Percentiles rank a stretch among this genome's conserved stretches.
These are phyloP conservation scores for Cataglyphis rosenhaueri DNA, from an alignment of 2,888 invertebrate species.

Conservation along the genomic window DNA sequence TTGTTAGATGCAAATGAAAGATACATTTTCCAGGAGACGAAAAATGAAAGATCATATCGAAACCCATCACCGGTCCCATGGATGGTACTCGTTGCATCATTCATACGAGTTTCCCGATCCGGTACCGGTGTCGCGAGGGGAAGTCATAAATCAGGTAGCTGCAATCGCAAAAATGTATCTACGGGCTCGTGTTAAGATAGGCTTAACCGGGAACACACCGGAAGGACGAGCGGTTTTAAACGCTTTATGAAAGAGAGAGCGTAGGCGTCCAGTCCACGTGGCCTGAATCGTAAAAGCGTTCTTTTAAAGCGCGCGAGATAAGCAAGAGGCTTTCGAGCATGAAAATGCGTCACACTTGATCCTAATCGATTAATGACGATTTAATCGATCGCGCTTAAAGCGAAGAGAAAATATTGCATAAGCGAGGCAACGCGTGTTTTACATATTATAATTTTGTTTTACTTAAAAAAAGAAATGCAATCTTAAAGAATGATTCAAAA, in stretches of 20 bases:
- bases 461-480: neutral
- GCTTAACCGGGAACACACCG: constrained; percentile 40
- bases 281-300: constrained; percentile 52
- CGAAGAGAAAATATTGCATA: neutral
- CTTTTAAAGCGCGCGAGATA: constrained; percentile 15
- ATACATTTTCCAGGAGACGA: neutral
- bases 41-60: constrained; percentile 35
- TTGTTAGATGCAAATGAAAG: neutral
- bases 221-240: constrained; percentile 61
- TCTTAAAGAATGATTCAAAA: neutral
- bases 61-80: neutral
- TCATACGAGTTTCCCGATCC: neutral
- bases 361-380: constrained; percentile 22
- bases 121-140: constrained; percentile 34
- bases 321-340: constrained; percentile 28
- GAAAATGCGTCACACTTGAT: constrained; percentile 42
- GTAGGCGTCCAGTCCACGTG: constrained; percentile 59
- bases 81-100: constrained; percentile 20
- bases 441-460: neutral
- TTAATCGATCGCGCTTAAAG: constrained; percentile 22
- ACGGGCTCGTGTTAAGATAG: constrained; percentile 8
- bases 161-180: constrained; percentile 67
- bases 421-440: neutral
- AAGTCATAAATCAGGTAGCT: constrained; percentile 63
- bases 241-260: constrained; percentile 64